Evolutionary conservation across 2,888 invertebrate species (phyloP), one percentile per base, ranked within the genome.

Genomic region (Digitonthophagus gazella): DNA sequence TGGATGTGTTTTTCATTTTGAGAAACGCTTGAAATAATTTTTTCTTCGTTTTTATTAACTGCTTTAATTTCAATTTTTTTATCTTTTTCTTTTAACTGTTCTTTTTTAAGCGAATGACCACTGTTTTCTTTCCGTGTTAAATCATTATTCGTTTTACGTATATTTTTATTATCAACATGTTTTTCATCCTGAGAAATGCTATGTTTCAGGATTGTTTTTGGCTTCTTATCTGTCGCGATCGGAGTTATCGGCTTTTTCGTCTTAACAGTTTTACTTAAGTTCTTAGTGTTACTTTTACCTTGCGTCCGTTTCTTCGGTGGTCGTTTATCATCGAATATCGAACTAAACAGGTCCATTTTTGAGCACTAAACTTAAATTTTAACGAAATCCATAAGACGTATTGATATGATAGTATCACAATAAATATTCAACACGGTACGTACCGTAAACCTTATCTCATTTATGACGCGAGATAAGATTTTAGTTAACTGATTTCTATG

Each of bases 271-370:
- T 18, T 4, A 44, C 8, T 55, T 22, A 55, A 44, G 2, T 15
- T 56, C 65, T 68, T 64, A 54, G 5, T 55, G 54, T 61, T 61
- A 16, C 16, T 61, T n/a, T 16, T 61, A 18, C 15, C 61, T 11
- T 15, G n/a, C 15, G 18, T 65, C 18, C 6, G 15, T 54, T 63
- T 69, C 15, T 69, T 61, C 0, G 5, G 15, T 44, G 28, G 6
- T 4, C n/a, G 65, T 69, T 66, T 66, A 16, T 61, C 54, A 14
- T 55, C 66, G 19, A 61, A 61, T 18, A 61, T 61, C 18, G 16
- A n/a, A 16, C 16, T 61, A 61, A 61, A 8, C 6, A 61, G 18
- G n/a, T 61, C 61, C 61, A 61, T 61, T 61, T 61, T 19, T 19
- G 61, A 6, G 18, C 15, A 2, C 14, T 18, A 19, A 19, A 61